phyloP scores from a whole-genome alignment of 2,113 vertebrate species.

The Arenaria interpres region DNA sequence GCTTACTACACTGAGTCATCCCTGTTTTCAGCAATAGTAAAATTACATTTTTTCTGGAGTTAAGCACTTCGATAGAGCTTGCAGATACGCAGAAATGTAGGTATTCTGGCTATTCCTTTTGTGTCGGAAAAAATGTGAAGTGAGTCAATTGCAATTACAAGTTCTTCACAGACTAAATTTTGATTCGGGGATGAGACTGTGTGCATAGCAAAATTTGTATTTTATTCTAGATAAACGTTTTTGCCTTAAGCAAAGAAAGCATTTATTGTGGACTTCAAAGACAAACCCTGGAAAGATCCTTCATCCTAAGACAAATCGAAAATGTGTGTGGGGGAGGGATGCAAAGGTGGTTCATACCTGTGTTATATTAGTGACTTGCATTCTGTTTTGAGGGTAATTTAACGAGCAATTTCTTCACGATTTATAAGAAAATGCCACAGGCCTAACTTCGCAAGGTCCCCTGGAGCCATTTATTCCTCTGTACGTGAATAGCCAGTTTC shows the following conservation, averaged over 20 bases:
- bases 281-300: neutral
- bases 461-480: slow-evolving; percentile 51
- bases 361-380: neutral
- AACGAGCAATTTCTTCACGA: slow-evolving; percentile 62
- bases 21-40: neutral
- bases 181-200: neutral
- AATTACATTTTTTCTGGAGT: neutral
- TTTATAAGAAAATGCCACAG: slow-evolving; percentile 56
- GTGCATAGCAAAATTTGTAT: neutral
- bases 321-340: neutral
- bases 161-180: neutral
- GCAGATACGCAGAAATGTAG: neutral
- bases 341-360: neutral
- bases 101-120: neutral
- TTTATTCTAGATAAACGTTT: neutral
- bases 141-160: neutral
- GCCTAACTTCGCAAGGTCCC: neutral
- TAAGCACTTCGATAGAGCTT: neutral
- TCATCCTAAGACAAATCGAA: neutral
- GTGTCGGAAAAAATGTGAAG: neutral
- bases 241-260: neutral
- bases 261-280: neutral
- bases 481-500: slow-evolving; percentile 13
- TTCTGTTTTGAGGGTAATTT: slow-evolving; percentile 66
- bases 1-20: slow-evolving; percentile 6